Evolutionary conservation across 2,113 vertebrate genomes (phyloP).

Genomic region (Pseudonaja textilis): DNA sequence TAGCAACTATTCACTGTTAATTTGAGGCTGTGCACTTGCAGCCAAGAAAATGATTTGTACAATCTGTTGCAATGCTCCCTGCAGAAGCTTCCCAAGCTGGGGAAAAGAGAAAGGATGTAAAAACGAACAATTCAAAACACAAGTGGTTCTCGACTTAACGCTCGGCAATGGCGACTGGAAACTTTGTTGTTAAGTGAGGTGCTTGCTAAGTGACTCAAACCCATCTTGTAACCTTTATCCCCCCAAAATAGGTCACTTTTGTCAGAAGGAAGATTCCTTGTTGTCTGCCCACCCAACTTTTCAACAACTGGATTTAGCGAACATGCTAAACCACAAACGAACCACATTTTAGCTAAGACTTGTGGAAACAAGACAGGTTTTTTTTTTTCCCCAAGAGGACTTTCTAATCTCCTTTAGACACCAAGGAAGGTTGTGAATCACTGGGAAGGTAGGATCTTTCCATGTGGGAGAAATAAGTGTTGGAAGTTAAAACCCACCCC

Average conservation of each 20-base stretch:
- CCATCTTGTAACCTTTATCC: neutral
- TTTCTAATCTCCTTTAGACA: neutral
- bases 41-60: neutral
- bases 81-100: neutral
- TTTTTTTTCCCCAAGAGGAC: no score
- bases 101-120: neutral
- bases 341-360: neutral
- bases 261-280: neutral
- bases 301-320: neutral
- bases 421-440: neutral
- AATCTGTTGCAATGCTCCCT: neutral
- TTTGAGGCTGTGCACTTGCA: neutral
- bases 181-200: neutral
- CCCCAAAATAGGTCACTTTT: neutral
- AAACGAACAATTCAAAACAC: neutral
- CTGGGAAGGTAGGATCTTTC: neutral
- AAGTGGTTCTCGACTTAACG: no score
- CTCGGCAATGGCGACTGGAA: neutral
- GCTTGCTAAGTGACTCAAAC: neutral
- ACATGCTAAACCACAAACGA: neutral
- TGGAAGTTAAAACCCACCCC: no score
- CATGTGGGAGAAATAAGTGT: no score
- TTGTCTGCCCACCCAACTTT: neutral
- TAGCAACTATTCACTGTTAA: neutral
- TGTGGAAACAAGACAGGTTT: neutral